Base-by-base conservation (phyloP, 1,140 invertebrate species). In the Chrysopa pallens region DNA sequence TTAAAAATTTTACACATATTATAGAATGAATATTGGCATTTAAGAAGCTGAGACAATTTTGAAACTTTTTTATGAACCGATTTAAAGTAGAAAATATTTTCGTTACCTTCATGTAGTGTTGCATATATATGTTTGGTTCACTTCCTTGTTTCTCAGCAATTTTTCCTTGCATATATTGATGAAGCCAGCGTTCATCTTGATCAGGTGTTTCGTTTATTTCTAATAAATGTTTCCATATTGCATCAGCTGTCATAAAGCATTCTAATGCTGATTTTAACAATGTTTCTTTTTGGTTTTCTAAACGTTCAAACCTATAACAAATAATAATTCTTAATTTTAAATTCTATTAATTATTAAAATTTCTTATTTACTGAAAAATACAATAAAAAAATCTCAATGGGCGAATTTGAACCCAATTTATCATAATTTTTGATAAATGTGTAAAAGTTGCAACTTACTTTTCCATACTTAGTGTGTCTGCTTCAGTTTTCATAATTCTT, bases 131-230 rank as follows among this genome's bases (percentile, higher is more conserved):
- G n/a, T 69, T 65, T 0, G 83, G 76, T 46, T 78, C 67, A 47
- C 78, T 73, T 43, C 77, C 74, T 44, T 73, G 72, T 56, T 92
- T 93, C 57, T 92, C 86, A 0, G 77, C 69, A 38, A 92, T 80
- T 73, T 96, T 95, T 1, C 84, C 90, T 14, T 93, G 64, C 81
- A 94, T 91, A 53, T 93, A 94, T 55, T 88, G 82, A 53, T 84
- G 77, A 9, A 92, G 63, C 91, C 91, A 96, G 38, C 75, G 63
- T 54, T 90, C 86, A 53, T 88, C 83, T 29, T 75, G 69, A 55
- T 70, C 54, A 40, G 49, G 43, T 6, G 47, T 44, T 39, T 68
- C 60, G 6, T 59, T 56, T 8, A 50, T 48, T 13, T 45, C 52
- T 39, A 50, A 51, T 43, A 57, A 54, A 29, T 53, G 52, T 40